These are phyloP conservation scores for Podarcis lilfordi DNA, from an alignment of 2,797 vertebrate genomes.

Conservation along the genomic window DNA sequence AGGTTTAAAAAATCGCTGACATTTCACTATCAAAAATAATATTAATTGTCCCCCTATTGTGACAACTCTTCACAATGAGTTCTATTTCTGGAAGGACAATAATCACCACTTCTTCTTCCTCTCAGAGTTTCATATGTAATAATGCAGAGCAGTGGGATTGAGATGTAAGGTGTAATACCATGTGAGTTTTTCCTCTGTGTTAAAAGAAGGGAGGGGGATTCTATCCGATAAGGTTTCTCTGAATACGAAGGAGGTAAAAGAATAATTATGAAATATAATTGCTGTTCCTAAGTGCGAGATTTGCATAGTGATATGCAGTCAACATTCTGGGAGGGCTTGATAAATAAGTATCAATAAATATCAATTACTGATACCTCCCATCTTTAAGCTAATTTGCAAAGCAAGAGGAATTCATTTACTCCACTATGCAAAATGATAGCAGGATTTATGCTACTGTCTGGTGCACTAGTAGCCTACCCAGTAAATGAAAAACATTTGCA, in stretches of 20 bases:
- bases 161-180: neutral
- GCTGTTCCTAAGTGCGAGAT: conserved; percentile 40
- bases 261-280: conserved; percentile 22
- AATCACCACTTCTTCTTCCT: neutral
- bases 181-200: neutral
- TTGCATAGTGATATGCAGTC: conserved; percentile 37
- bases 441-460: conserved; percentile 39
- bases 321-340: conserved; percentile 31
- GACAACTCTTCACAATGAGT: neutral
- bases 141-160: neutral
- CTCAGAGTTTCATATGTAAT: neutral
- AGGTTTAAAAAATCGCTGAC: neutral
- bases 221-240: neutral
- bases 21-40: neutral
- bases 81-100: neutral
- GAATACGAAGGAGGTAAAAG: conserved; percentile 8
- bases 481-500: conserved; percentile 36
- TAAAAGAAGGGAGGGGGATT: neutral
- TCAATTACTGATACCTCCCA: conserved; percentile 45
- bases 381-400: conserved; percentile 44
- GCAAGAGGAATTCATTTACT: conserved; percentile 38
- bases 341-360: conserved; percentile 62
- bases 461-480: conserved; percentile 34
- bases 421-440: conserved; percentile 30
- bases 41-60: neutral